These are phyloP conservation scores for Temnothorax rugatulus DNA, from an alignment of 2,888 invertebrate species.

Conservation along the genomic window DNA sequence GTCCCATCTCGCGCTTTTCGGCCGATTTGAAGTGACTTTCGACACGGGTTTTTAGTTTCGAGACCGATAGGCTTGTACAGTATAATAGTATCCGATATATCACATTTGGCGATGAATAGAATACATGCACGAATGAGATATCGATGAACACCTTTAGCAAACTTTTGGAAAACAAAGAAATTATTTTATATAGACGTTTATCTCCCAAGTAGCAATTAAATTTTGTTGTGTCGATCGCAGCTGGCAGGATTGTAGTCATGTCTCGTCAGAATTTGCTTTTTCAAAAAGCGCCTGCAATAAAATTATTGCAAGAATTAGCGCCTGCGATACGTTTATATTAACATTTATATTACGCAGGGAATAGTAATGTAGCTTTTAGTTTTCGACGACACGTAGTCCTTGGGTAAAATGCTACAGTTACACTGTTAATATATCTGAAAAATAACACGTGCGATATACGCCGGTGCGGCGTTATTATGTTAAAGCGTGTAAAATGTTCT, in stretches of 20 bases:
- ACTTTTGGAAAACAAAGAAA: background rate
- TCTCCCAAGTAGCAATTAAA: background rate
- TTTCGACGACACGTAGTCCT: conserved; percentile 33
- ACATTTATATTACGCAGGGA: conserved; percentile 42
- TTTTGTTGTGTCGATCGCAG: too few species aligned
- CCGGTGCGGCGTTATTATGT: background rate
- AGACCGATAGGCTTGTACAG: background rate
- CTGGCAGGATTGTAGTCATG: background rate
- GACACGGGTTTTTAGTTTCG: background rate
- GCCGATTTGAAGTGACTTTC: conserved; percentile 16
- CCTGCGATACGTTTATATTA: conserved; percentile 38
- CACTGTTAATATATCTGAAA: conserved; percentile 20
- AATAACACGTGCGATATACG: conserved; percentile 23
- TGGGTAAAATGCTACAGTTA: conserved; percentile 15
- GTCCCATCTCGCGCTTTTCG: conserved; percentile 29
- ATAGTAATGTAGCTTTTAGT: conserved; percentile 47
- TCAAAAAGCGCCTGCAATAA: conserved; percentile 27
- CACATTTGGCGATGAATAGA: background rate
- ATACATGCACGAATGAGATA: background rate
- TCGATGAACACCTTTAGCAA: background rate
- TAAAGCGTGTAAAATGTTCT: conserved; percentile 34
- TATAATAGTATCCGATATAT: background rate
- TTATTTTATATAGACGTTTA: background rate
- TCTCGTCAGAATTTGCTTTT: background rate
- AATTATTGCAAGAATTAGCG: conserved; percentile 49